Percentiles rank a stretch among this genome's conserved stretches.
Conservation (phyloP, 1,140 invertebrate species). For the Diorhabda sublineata region DNA sequence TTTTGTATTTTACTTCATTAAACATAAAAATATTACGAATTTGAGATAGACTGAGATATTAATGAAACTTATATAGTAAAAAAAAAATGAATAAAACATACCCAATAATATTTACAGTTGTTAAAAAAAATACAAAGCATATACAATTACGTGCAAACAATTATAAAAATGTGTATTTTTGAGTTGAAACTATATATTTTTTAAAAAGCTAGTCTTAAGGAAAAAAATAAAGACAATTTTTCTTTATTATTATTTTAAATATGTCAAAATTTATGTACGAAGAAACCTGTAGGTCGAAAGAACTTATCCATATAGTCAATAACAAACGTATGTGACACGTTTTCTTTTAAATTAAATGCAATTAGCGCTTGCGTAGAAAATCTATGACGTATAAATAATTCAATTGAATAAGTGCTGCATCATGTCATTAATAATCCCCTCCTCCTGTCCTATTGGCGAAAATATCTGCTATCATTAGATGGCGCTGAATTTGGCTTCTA, state of each 20-base stretch:
- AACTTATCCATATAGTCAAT: too few species aligned
- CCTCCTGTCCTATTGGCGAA: too few species aligned
- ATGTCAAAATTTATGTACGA: background rate
- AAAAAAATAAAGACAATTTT: background rate
- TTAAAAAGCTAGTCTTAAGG: background rate
- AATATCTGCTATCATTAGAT: too few species aligned
- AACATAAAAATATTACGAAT: conserved; percentile 11
- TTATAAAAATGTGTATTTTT: background rate
- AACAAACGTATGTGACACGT: too few species aligned
- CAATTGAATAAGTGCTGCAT: too few species aligned
- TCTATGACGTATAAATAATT: too few species aligned
- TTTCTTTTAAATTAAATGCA: too few species aligned
- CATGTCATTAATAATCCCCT: too few species aligned
- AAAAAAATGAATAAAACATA: conserved; percentile 9
- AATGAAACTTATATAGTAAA: conserved; percentile 8
- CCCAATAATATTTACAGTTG: conserved; percentile 14
- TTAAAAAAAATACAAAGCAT: background rate
- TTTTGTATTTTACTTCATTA: background rate
- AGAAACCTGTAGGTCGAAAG: background rate
- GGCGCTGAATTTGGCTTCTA: too few species aligned
- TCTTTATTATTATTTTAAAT: background rate
- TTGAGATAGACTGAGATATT: conserved; percentile 8
- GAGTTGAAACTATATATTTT: background rate
- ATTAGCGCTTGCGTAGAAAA: too few species aligned
- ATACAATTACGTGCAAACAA: background rate